phyloP scores from a whole-genome alignment of 2,888 invertebrate genomes.

The Drosophila sordidula region DNA sequence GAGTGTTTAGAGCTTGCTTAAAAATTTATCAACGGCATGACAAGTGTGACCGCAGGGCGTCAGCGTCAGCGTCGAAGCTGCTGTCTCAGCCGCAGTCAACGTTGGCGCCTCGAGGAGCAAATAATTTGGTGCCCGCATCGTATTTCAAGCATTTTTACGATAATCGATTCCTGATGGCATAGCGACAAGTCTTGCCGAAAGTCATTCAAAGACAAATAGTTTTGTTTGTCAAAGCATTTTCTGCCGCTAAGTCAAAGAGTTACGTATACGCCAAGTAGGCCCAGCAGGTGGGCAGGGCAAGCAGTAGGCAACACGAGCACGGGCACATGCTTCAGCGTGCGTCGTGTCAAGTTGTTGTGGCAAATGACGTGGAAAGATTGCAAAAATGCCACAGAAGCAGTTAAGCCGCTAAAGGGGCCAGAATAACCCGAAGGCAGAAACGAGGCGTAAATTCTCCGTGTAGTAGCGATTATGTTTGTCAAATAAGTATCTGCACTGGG shows the following conservation, averaged over 20 bases:
- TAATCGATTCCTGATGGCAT: conserved; percentile 64
- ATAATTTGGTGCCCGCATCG: conserved; percentile 58
- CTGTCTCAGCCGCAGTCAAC: conserved; percentile 8
- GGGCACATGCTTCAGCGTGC: conserved; percentile 6
- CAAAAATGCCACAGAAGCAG: conserved; percentile 48
- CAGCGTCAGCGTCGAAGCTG: conserved; percentile 8
- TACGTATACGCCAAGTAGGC: conserved; percentile 49
- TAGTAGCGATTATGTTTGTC: conserved; percentile 34
- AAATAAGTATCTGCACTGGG: conserved; percentile 18
- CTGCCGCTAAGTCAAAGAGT: conserved; percentile 41
- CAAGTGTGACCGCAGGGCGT: conserved; percentile 69
- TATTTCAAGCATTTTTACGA: conserved; percentile 71
- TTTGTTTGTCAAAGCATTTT: conserved; percentile 73
- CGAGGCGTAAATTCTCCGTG: conserved; percentile 10
- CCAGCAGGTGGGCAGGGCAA: conserved; percentile 27
- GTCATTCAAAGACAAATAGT: conserved; percentile 73
- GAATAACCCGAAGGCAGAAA: background rate
- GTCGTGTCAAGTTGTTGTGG: conserved; percentile 51
- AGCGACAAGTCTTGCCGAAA: conserved; percentile 50
- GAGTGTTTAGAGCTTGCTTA: conserved; percentile 80
- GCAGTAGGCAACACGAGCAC: background rate
- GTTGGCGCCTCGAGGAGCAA: conserved; percentile 45
- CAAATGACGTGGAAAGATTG: conserved; percentile 65
- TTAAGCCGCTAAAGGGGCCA: conserved; percentile 25
- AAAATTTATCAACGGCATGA: conserved; percentile 79